These are phyloP conservation scores for Burhinus bistriatus DNA, from an alignment of 2,113 vertebrate species.

Conservation along the genomic window DNA sequence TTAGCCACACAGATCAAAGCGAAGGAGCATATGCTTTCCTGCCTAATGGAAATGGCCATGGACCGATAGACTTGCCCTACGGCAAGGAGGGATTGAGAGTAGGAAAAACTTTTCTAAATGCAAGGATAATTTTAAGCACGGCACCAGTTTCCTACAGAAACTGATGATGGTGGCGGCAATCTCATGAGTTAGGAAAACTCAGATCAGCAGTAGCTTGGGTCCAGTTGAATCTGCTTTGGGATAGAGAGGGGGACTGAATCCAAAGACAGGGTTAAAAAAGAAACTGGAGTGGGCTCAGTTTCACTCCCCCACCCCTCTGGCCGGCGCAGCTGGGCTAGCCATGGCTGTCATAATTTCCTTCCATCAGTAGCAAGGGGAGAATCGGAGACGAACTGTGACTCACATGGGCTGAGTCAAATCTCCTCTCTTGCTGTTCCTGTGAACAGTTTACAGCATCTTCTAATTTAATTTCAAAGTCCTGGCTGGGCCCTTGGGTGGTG, in stretches of 20 bases:
- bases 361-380: not conserved
- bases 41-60: not conserved
- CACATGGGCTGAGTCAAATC: slow-evolving; percentile 1
- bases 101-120: not conserved
- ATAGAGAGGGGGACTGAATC: not conserved
- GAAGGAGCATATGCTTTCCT: not conserved
- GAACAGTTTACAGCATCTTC: not conserved
- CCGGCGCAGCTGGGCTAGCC: not conserved
- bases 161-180: not conserved
- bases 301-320: not conserved
- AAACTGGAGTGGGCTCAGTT: not conserved
- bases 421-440: not conserved
- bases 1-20: not conserved
- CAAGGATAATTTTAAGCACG: not conserved
- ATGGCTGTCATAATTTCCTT: not conserved
- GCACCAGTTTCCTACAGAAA: not conserved
- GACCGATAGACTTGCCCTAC: rapidly evolving
- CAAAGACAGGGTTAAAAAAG: not conserved
- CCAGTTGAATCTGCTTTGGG: not conserved
- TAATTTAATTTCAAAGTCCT: not conserved
- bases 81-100: not conserved
- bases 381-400: not conserved
- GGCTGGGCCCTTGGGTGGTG: not conserved
- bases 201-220: not conserved
- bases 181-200: not conserved